These are phyloP conservation scores for Syngnathus rostellatus DNA, from an alignment of 2,797 vertebrate species.

Conservation along the genomic window DNA sequence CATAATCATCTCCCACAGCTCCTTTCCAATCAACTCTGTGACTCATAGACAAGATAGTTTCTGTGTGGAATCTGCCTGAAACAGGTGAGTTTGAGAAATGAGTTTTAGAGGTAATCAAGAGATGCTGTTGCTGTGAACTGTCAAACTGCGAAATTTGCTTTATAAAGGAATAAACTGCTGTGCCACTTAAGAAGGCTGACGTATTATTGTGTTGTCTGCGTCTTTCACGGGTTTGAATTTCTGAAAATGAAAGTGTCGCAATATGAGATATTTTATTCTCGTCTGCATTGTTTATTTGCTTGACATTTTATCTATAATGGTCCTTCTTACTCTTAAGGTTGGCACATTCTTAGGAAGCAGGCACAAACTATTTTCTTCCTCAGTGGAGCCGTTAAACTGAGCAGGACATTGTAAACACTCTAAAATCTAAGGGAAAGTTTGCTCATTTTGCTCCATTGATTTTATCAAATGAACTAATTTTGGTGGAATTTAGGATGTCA, in stretches of 20 bases:
- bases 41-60: conserved; percentile 26
- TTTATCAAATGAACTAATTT: conserved; percentile 41
- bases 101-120: conserved; percentile 20
- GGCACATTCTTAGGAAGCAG: conserved; percentile 43
- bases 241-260: conserved; percentile 33
- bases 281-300: conserved; percentile 40
- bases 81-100: background rate
- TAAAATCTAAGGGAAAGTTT: conserved; percentile 36
- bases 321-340: conserved; percentile 39
- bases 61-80: conserved; percentile 13
- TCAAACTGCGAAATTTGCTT: background rate
- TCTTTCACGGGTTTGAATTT: conserved; percentile 32
- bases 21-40: conserved; percentile 25
- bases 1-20: conserved; percentile 27
- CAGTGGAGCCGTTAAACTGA: conserved; percentile 39
- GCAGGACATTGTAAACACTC: conserved; percentile 40
- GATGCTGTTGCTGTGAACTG: conserved; percentile 6
- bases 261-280: conserved; percentile 32
- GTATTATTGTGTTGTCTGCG: conserved; percentile 19
- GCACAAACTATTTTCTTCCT: conserved; percentile 36
- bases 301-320: conserved; percentile 48
- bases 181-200: background rate
- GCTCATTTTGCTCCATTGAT: conserved; percentile 45
- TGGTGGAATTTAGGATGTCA: conserved; percentile 20
- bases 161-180: background rate